Evolutionary conservation across 1,140 invertebrate genomes (phyloP), one percentile per base, ranked within the genome.

Genomic region (Phortica variegata): DNA sequence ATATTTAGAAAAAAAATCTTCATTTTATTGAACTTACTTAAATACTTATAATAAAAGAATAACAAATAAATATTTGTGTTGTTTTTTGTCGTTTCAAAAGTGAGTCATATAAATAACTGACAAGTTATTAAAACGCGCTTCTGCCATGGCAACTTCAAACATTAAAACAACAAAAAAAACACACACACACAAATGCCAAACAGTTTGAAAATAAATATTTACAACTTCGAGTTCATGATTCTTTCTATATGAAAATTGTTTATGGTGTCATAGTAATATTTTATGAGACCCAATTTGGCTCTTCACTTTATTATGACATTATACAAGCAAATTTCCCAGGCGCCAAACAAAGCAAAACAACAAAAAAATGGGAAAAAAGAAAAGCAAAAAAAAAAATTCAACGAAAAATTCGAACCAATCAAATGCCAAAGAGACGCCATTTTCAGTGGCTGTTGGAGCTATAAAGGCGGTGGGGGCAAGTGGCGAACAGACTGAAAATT

Each of bases 201-300:
- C 23, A 26, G 23, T 26, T 26, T 10, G 23, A 63, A 57, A 66
- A 68, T 68, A 68, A 68, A 68, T 68, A 68, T 68, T 68, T 68
- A 68, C 57, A 59, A 57, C 63, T 68, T 59, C 6, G 54, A 45
- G 47, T 49, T 54, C 54, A 60, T 63, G n/a, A n/a, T n/a, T n/a
- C n/a, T n/a, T n/a, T n/a, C n/a, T n/a, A n/a, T n/a, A 56, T 68
- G 68, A 68, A 68, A 63, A 68, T 68, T 68, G 63, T 68, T 68
- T 68, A 68, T 68, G 63, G 63, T 68, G 63, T 68, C 63, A 68
- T 68, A 68, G 63, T 68, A 68, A 68, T 68, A 68, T 68, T 68
- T 68, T 68, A 68, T 63, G 63, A 58, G 63, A 26, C 23, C 40
- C 56, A 62, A 57, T 59, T 60, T 43, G 56, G 43, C 49, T 43